Evolutionary conservation across 1,140 invertebrate genomes (phyloP), one percentile per base, ranked within the genome.

Genomic region (Drosophila pruinosa): DNA sequence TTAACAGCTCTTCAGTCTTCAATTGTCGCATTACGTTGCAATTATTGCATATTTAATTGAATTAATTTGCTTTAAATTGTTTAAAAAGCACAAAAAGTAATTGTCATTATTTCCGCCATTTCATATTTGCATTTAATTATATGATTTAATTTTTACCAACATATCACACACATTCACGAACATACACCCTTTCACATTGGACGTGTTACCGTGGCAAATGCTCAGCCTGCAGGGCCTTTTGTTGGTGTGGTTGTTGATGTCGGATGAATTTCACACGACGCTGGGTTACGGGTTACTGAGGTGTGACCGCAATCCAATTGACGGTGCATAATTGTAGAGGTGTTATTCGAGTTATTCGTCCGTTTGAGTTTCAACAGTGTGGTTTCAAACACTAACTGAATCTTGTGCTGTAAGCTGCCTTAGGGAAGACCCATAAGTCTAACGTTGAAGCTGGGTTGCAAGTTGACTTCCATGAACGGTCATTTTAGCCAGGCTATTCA

Each of bases 271-370:
- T 50, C 24, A 50, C 47, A 50, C 24, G 50, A 5, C 10, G 21
- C 10, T 24, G 43, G 5, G 21, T 5, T 22, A n/a, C 19, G 43
- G 43, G 21, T 45, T 45, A 12, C 43, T 24, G 21, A 45, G 19
- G 61, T 71, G 68, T 65, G 31, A 65, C 68, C 68, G 36, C 68
- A 71, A 71, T 63, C 59, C 59, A 63, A 70, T 70, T 70, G 59
- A 54, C 59, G 59, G 28, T 41, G 67, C 59, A 64, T 70, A 70
- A 70, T 70, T 70, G 67, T 38, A 31, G 50, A 70, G 67, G 67
- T 64, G 67, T 56, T 70, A 38, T 58, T 17, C 17, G 41, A 34
- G 31, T 47, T 56, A 34, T 64, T 52, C 54, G 19, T 24, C 31
- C 48, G 26, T 22, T 54, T 38, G n/a, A 31, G 19, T 39, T 24